phyloP scores from a whole-genome alignment of 2,113 vertebrate genomes.

The Leiothrix lutea region DNA sequence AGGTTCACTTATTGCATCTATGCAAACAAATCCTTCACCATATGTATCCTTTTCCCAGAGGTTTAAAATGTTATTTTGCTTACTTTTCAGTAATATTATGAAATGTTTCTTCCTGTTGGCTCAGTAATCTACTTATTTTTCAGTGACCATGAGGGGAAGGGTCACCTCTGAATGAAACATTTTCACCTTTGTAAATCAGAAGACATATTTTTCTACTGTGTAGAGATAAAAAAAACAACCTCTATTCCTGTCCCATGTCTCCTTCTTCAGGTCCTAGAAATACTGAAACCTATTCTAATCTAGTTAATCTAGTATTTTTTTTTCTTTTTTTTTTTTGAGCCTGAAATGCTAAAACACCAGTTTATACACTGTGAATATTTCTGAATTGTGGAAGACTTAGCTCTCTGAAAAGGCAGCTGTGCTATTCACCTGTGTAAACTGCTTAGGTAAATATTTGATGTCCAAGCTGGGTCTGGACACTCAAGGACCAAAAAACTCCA shows the following conservation, averaged over 20 bases:
- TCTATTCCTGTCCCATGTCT: not conserved
- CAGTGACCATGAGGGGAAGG: not conserved
- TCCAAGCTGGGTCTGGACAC: not conserved
- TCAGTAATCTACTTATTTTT: not conserved
- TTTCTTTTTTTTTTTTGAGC: not conserved
- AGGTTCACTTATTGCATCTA: not conserved
- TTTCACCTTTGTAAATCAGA: not conserved
- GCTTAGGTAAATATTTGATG: not conserved
- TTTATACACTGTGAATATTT: not conserved
- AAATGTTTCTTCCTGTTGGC: not conserved
- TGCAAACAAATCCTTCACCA: not conserved
- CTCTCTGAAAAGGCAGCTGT: not conserved
- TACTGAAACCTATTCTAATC: not conserved
- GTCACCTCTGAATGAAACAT: not conserved
- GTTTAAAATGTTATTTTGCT: not conserved
- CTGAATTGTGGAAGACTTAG: not conserved
- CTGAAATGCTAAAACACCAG: not conserved
- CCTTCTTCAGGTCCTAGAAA: not conserved
- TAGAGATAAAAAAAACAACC: not conserved
- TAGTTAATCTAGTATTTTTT: not conserved
- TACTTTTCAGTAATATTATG: not conserved
- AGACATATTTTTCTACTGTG: slow-evolving; percentile 1
- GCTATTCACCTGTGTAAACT: not conserved
- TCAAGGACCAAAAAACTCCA: not conserved
- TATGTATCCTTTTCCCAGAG: not conserved